Base-by-base conservation (phyloP, 2,113 vertebrate genomes). In the Synchiropus splendidus region DNA sequence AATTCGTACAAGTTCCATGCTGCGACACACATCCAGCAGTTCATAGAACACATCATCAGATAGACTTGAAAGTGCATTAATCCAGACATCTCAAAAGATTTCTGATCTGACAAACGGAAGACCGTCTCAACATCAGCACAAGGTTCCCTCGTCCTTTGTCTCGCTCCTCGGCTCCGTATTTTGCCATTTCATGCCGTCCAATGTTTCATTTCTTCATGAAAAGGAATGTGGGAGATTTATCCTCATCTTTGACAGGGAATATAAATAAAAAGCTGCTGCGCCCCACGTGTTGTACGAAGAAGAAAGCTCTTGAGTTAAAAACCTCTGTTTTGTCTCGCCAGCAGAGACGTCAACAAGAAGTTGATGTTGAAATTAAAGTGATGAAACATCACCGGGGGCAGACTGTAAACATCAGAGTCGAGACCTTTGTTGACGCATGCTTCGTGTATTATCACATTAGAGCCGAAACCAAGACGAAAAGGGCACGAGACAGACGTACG, bases 301-400 rank as follows among this genome's bases (percentile, higher is more conserved):
- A 32, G 40, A 57, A 50, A 41, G 42, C 50, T 53, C 47, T 44
- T 42, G 54, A 62, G 39, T 39, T 45, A 21, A n/a, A n/a, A 42
- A 34, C 30, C 52, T 60, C 21, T 32, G 56, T 46, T 61, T 48
- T 32, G 43, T 61, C 10, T 56, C 27, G 56, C 51, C 48, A 46
- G 58, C 57, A 64, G 72, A 80, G 63, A 66, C 67, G 18, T 46
- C 63, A 67, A 75, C 39, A 64, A 37, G 11, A 41, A 54, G 50
- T 62, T 54, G 49, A 39, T 61, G 37, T 41, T 40, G 30, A 47
- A 68, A 61, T 36, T 35, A 60, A 58, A 58, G 51, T 37, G 46
- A 58, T 47, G 45, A 65, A 52, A 37, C 34, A 13, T 50, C 46
- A 51, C 48, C 46, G 9, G 2, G 13, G 38, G 61, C 50, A 37